These are phyloP conservation scores for Papilio glaucus DNA, from an alignment of 1,140 invertebrate genomes.

Conservation along the genomic window DNA sequence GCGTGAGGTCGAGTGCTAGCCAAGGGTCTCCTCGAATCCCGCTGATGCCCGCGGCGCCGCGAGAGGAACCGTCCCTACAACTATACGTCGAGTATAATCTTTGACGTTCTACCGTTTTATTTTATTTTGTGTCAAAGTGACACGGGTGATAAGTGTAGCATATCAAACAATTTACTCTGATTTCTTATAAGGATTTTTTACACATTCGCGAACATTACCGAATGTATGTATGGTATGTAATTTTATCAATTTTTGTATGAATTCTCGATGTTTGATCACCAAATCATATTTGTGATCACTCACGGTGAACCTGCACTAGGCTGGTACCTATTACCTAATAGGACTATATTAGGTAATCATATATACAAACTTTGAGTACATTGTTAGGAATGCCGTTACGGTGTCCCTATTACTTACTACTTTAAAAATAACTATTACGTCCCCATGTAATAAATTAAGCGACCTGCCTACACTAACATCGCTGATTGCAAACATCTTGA, in stretches of 20 bases:
- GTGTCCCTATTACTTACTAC: background rate
- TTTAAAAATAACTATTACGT: background rate
- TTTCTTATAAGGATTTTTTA: background rate
- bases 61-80: slow-evolving; percentile 27
- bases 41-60: slow-evolving; percentile 42
- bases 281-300: too few relatives aligned
- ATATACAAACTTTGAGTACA: too few relatives aligned
- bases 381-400: too few relatives aligned
- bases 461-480: background rate
- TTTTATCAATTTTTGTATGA: too few relatives aligned
- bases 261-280: too few relatives aligned
- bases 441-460: background rate
- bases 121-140: background rate
- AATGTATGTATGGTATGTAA: too few relatives aligned
- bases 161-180: background rate
- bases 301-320: too few relatives aligned
- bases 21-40: slow-evolving; percentile 49
- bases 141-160: background rate
- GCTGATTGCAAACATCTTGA: slow-evolving; percentile 12
- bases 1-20: slow-evolving; percentile 46
- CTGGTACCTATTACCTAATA: too few relatives aligned
- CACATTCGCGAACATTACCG: too few relatives aligned
- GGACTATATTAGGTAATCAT: too few relatives aligned
- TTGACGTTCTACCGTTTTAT: background rate
- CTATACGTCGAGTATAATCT: background rate